Evolutionary conservation across 37 sponge, comb jelly and placozoan species (phyloP).

Genomic region (Mnemiopsis leidyi): DNA sequence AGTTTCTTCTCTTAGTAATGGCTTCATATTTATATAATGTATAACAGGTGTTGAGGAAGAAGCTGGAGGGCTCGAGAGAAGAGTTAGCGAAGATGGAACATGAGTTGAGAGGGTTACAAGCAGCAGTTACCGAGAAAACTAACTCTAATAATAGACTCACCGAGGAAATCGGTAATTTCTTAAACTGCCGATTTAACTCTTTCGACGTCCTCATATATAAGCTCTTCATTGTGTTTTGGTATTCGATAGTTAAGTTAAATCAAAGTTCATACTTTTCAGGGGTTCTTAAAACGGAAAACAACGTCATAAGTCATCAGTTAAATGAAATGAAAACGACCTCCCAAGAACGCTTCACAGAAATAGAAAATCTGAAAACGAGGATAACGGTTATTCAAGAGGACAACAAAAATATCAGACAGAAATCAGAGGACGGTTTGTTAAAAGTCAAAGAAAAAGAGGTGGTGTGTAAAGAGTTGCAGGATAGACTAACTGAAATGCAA

Average conservation of each 20-base stretch:
- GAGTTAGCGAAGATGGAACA: constrained; percentile 54
- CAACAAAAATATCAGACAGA: constrained; percentile 22
- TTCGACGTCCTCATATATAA: too few species aligned
- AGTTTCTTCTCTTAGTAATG: too few species aligned
- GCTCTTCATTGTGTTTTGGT: too few species aligned
- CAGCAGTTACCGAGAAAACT: not conserved
- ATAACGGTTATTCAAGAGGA: constrained; percentile 59
- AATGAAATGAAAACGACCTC: constrained; percentile 1
- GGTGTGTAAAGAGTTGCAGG: not conserved
- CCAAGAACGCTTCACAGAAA: constrained; percentile 1
- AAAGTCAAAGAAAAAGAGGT: constrained; percentile 56
- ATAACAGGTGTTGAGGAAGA: constrained; percentile 56
- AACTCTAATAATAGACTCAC: not conserved
- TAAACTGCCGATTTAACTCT: too few species aligned
- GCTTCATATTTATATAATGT: too few species aligned
- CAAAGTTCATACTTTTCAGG: constrained; percentile 11
- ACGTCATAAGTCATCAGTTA: constrained; percentile 14
- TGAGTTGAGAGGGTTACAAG: constrained; percentile 19
- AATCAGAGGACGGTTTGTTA: constrained; percentile 12
- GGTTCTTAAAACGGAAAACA: constrained; percentile 33
- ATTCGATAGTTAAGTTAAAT: too few species aligned
- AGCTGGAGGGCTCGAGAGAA: constrained; percentile 29
- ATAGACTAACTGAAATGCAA: not conserved
- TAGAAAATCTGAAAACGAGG: constrained; percentile 39
- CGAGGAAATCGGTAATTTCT: constrained; percentile 59